Evolutionary conservation across 2,888 invertebrate genomes (phyloP), one percentile per base, ranked within the genome.

Genomic region (Crioceris asparagi): DNA sequence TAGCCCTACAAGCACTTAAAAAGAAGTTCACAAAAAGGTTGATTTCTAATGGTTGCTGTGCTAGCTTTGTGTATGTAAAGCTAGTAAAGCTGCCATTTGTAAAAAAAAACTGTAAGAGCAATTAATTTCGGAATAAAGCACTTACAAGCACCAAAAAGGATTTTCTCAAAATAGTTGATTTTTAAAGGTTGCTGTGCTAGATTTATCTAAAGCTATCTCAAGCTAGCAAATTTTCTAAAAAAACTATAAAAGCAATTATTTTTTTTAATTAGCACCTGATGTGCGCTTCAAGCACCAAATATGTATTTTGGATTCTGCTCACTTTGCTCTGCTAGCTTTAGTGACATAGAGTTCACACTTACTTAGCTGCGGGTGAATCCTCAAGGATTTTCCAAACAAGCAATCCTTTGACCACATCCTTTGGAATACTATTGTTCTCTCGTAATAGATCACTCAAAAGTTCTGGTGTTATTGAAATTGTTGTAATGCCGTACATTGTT

Each of bases 291-390:
- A 21, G 10, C 6, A 21, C 10, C 10, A 7, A 6, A 21, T 6
- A 21, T 21, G 10, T 10, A 3, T 14, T 29, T 29, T 14, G 16
- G 10, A 29, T 29, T 29, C 16, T 12, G 10, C 3, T 4, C 10
- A 29, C 3, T 4, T 3, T 4, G 4, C 3, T 5, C 12, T 29
- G 10, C 14, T 10, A n/a, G n/a, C n/a, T n/a, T n/a, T n/a, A n/a
- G n/a, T n/a, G n/a, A n/a, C n/a, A n/a, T n/a, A n/a, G n/a, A n/a
- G n/a, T n/a, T 14, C 10, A 12, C 16, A 40, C 44, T 71, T 66
- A 91, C 91, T 67, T 67, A 57, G 85, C 73, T 2, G 93, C 92
- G 0, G 93, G 93, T 1, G 92, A 91, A 16, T 85, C 87, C 3
- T 81, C 65, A 17, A 85, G 80, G 1, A 94, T 83, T 66, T 82